Evolutionary conservation across 2,797 vertebrate species (phyloP), one percentile per base, ranked within the genome.

Genomic region (Pitangus sulphuratus): DNA sequence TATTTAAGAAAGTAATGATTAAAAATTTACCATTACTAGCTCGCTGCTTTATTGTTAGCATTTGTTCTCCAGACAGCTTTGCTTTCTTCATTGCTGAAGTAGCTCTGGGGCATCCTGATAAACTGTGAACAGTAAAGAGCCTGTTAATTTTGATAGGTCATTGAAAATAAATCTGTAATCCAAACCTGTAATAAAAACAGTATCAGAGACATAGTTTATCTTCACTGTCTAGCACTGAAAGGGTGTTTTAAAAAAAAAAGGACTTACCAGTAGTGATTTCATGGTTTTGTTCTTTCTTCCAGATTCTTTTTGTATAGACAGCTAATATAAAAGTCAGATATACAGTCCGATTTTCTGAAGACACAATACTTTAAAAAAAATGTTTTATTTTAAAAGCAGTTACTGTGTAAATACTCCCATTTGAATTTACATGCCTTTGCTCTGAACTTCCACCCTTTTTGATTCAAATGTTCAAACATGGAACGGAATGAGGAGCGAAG

Each of bases 41-140:
- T 53, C 98, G 98, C 94, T 99, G 99, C 95, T 99, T 99, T 98
- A 99, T 99, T 93, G 99, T 99, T 96, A 99, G 98, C 99, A 99
- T 99, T 98, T 99, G 99, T 97, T 99, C 99, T 96, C 99, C 99
- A 5, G 99, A 99, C 95, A 99, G 98, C 96, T 99, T 98, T 86
- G 99, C 99, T 98, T 99, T 99, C 98, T 99, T 99, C 99, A 99
- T 99, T 77, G 99, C 99, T 6, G 99, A 99, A 44, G 99, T 99
- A 96, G 99, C 99, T 75, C 99, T 98, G 8, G 99, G 99, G 98
- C 99, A 99, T 97, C 99, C 99, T 22, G 99, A 99, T 97, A 99
- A 98, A 98, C 99, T 99, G 97, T 90, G 90, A 94, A 87, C 66
- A 95, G 96, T 88, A 96, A 95, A 91, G 3, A 60, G 53, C 12